Evolutionary conservation across 2,797 vertebrate genomes (phyloP).

Genomic region (Naso thynnoides): DNA sequence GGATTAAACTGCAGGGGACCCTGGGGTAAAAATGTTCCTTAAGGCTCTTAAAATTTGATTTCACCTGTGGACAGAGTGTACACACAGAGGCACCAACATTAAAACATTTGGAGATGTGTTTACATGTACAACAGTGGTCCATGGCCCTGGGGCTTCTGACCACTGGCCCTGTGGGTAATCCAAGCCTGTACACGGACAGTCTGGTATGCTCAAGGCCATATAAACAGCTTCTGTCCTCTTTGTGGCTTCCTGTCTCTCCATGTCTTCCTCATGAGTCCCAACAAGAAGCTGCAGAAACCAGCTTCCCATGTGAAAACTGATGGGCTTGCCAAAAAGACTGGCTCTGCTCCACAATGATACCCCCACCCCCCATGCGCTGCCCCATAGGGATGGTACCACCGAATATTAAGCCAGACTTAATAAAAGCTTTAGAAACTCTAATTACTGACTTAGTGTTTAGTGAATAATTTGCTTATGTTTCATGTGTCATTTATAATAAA

Average conservation of each 20-base stretch:
- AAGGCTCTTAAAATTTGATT: slow-evolving; percentile 13
- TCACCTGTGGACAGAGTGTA: slow-evolving; percentile 40
- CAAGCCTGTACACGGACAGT: slow-evolving; percentile 56
- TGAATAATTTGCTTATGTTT: not conserved
- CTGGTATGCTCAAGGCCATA: slow-evolving; percentile 68
- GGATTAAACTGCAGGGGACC: not conserved
- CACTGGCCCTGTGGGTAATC: slow-evolving; percentile 51
- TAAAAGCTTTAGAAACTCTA: not conserved
- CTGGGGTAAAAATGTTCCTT: not conserved
- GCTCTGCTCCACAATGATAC: slow-evolving; percentile 8
- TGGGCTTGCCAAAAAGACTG: slow-evolving; percentile 47
- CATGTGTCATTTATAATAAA: no score
- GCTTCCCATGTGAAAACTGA: slow-evolving; percentile 74
- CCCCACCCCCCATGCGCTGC: not conserved
- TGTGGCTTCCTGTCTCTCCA: slow-evolving; percentile 74
- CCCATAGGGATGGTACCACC: not conserved
- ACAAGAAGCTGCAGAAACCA: slow-evolving; percentile 45
- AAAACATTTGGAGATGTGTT: slow-evolving; percentile 42
- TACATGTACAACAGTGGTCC: slow-evolving; percentile 41
- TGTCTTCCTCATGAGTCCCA: slow-evolving; percentile 56
- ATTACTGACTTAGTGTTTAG: not conserved
- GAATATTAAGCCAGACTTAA: not conserved
- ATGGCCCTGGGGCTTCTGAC: slow-evolving; percentile 44
- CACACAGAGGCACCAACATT: slow-evolving; percentile 6
- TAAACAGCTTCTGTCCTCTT: slow-evolving; percentile 74